Percentiles rank a stretch among this genome's conserved stretches.
Evolutionary conservation across 2,888 invertebrate species (phyloP).

Genomic region (Tipula lateralis): DNA sequence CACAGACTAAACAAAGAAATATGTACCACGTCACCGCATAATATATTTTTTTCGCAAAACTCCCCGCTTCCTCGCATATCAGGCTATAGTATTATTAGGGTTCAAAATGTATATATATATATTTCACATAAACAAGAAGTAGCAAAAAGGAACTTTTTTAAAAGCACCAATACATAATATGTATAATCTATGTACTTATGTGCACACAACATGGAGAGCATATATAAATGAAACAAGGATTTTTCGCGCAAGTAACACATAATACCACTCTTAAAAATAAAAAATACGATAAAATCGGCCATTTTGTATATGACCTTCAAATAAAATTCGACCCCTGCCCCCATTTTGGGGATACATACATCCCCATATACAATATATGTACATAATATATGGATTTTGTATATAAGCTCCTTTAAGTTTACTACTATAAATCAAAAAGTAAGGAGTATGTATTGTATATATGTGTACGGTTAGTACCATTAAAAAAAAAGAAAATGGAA

Average conservation of each 20-base stretch:
- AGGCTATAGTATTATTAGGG: neutral
- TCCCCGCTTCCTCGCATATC: neutral
- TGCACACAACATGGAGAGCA: neutral
- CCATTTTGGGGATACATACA: neutral
- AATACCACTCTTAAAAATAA: neutral
- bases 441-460: neutral
- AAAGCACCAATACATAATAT: slow-evolving; percentile 15
- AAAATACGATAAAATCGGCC: slow-evolving; percentile 26
- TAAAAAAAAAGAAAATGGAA: neutral
- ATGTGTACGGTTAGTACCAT: neutral
- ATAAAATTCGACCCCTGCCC: slow-evolving; percentile 25
- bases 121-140: neutral
- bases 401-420: neutral
- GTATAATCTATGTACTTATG: neutral
- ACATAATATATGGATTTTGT: neutral
- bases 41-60: neutral
- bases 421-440: neutral
- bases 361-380: neutral
- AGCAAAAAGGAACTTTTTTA: neutral
- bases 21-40: neutral
- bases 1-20: slow-evolving; percentile 11
- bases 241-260: slow-evolving; percentile 27
- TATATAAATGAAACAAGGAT: neutral
- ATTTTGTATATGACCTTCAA: slow-evolving; percentile 31
- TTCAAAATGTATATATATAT: neutral